A percentile compares a stretch with the other conserved stretches of the same genome.
Evolutionary conservation across 2,888 invertebrate genomes (phyloP).

Genomic region (Megalurothrips usitatus): DNA sequence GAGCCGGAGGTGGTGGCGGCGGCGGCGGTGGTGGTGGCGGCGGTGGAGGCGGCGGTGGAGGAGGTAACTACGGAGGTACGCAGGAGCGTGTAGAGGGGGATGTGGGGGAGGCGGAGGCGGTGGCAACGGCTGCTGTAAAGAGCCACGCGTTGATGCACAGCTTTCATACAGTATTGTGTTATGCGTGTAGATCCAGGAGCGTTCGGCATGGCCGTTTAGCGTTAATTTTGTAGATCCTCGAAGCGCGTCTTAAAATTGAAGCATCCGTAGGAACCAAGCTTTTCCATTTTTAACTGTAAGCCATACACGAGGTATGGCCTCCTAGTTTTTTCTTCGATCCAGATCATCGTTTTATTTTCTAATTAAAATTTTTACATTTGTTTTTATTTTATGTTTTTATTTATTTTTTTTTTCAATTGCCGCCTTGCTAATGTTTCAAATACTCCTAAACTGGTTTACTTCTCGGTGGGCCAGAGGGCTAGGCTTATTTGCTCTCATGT

Average conservation of each 20-base stretch:
- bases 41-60: constrained; percentile 31
- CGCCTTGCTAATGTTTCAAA: constrained; percentile 14
- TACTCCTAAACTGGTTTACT: neutral
- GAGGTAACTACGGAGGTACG: constrained; percentile 30
- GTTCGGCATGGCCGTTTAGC: neutral
- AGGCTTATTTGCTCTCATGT: neutral
- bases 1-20: constrained; percentile 35
- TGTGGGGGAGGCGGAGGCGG: constrained; percentile 23
- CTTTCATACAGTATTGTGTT: constrained; percentile 36
- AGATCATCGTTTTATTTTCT: neutral
- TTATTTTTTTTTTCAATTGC: neutral
- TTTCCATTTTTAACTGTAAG: no score
- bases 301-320: no score
- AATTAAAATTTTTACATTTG: neutral
- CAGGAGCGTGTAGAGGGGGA: constrained; percentile 9
- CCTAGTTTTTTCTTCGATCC: no score
- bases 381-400: neutral
- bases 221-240: neutral
- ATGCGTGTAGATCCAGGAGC: neutral
- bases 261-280: neutral
- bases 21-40: constrained; percentile 33
- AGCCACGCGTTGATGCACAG: constrained; percentile 43
- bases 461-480: neutral
- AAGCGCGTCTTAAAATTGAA: neutral
- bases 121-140: constrained; percentile 41